These are phyloP conservation scores for Drosophila barbarae DNA, from an alignment of 2,888 invertebrate genomes.

Conservation along the genomic window DNA sequence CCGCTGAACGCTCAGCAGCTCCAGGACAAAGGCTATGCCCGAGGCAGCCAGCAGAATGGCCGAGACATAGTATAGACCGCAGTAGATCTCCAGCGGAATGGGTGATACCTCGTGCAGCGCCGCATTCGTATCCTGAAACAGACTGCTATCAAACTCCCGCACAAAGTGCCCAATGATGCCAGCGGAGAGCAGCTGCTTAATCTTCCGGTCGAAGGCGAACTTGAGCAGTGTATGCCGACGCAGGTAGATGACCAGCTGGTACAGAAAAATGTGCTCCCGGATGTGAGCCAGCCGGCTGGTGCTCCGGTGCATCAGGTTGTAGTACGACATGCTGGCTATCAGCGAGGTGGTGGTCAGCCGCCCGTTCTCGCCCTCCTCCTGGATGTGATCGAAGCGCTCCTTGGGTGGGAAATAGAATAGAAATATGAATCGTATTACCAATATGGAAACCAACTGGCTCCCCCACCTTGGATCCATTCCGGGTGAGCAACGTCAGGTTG, in stretches of 20 bases:
- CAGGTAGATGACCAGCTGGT: constrained; percentile 66
- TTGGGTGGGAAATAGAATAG: not conserved
- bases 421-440: too few relatives aligned
- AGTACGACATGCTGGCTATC: constrained; percentile 58
- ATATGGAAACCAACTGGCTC: too few relatives aligned
- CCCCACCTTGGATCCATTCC: not conserved
- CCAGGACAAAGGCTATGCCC: constrained; percentile 39
- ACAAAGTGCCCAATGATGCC: constrained; percentile 61
- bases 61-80: constrained; percentile 44
- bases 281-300: constrained; percentile 60
- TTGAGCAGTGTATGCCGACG: constrained; percentile 63
- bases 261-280: constrained; percentile 60
- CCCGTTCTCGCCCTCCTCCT: constrained; percentile 6
- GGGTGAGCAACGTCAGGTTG: constrained; percentile 45
- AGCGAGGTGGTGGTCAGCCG: constrained; percentile 44
- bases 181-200: constrained; percentile 57
- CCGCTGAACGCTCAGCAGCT: constrained; percentile 43
- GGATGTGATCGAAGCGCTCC: constrained; percentile 44
- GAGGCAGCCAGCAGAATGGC: constrained; percentile 25
- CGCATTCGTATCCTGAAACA: not conserved
- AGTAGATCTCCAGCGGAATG: constrained; percentile 36
- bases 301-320: constrained; percentile 53
- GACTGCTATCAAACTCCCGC: constrained; percentile 30
- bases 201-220: constrained; percentile 59
- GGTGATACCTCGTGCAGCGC: constrained; percentile 16